These are phyloP conservation scores for Anastrepha ludens DNA, from an alignment of 1,140 invertebrate genomes.

Conservation along the genomic window DNA sequence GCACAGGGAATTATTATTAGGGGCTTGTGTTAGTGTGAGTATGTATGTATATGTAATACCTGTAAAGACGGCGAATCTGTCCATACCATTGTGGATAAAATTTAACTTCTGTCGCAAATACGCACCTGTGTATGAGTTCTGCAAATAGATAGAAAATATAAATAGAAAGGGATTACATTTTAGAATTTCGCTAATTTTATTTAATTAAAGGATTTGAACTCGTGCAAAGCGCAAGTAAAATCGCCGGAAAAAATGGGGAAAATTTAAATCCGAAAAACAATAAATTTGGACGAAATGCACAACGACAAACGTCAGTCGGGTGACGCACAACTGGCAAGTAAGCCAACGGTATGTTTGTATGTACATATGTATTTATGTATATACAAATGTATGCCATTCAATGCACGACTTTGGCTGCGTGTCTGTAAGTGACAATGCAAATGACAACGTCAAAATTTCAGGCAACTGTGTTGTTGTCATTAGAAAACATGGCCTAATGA, in stretches of 20 bases:
- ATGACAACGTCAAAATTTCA: slow-evolving; percentile 63
- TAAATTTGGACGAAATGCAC: not conserved
- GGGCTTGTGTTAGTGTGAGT: not conserved
- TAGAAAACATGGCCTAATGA: slow-evolving; percentile 65
- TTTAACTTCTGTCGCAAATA: slow-evolving; percentile 71
- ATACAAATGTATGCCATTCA: not conserved
- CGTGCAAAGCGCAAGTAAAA: not conserved
- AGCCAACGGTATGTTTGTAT: no score
- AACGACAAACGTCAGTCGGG: not conserved
- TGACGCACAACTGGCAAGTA: not conserved
- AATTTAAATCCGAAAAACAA: not conserved
- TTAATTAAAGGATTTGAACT: slow-evolving; percentile 11
- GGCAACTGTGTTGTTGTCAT: slow-evolving; percentile 35
- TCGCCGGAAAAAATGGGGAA: not conserved
- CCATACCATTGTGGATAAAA: slow-evolving; percentile 64
- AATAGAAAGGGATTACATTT: not conserved
- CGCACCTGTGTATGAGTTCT: slow-evolving; percentile 72
- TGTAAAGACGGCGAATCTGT: slow-evolving; percentile 69
- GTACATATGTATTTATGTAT: no score
- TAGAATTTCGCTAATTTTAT: not conserved
- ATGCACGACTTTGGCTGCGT: not conserved
- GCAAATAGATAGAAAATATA: slow-evolving; percentile 59
- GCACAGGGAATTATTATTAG: not conserved
- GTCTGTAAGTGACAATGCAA: slow-evolving; percentile 35
- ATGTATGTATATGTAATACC: slow-evolving; percentile 59